Conservation (phyloP, 2,113 vertebrate species). For the Eptatretus burgeri region DNA sequence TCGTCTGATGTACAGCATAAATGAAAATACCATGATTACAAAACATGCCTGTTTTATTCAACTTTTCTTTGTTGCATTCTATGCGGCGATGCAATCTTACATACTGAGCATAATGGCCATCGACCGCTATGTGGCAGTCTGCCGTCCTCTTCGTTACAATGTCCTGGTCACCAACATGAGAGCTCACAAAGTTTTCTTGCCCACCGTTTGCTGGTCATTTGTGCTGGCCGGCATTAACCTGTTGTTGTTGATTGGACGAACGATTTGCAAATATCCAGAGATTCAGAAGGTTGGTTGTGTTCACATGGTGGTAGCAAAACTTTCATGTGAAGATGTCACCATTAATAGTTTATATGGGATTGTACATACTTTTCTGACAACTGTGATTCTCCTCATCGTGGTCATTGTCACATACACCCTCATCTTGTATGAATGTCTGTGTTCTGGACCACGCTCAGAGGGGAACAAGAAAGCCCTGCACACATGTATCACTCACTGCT, state of each 20-base stretch:
- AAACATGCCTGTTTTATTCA: neutral
- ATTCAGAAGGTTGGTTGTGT: neutral
- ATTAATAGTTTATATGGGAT: neutral
- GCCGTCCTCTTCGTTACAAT: neutral
- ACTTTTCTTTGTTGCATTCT: neutral
- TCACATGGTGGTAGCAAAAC: neutral
- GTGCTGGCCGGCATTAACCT: neutral
- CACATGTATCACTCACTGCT: too few relatives aligned
- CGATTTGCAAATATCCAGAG: neutral
- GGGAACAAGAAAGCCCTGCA: too few relatives aligned
- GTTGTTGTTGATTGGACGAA: neutral
- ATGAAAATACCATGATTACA: neutral
- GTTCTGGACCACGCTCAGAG: too few relatives aligned
- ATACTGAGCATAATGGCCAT: slow-evolving; percentile 1
- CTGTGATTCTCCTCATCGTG: neutral
- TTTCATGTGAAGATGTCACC: neutral
- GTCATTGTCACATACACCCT: neutral
- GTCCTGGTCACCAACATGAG: neutral
- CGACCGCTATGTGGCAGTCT: neutral
- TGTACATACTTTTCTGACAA: neutral
- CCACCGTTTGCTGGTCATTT: neutral
- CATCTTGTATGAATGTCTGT: neutral
- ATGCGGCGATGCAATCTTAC: neutral
- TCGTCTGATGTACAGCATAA: neutral
- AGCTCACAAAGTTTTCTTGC: neutral